Conservation (phyloP, 2,888 invertebrate genomes). For the Magallana nippona region DNA sequence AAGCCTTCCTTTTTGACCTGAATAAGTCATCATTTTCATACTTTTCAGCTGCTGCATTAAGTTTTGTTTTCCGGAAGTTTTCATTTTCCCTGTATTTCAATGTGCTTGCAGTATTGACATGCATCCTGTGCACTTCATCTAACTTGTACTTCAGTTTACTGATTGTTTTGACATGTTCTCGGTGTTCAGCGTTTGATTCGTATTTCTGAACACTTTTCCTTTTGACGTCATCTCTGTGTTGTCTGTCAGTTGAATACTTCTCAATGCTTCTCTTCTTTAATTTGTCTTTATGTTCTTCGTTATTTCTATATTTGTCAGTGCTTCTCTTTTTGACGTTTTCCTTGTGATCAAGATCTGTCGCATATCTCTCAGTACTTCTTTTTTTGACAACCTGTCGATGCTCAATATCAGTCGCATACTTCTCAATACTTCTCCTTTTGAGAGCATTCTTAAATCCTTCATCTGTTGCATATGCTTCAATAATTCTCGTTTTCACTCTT, state of each 20-base stretch:
- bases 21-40: not conserved
- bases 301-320: constrained; percentile 20
- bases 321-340: not conserved
- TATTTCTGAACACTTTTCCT: not conserved
- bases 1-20: too few species aligned
- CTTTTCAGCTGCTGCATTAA: constrained; percentile 1
- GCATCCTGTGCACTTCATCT: not conserved
- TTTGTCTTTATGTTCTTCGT: not conserved
- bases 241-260: not conserved
- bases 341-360: not conserved
- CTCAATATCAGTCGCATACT: not conserved
- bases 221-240: constrained; percentile 15
- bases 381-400: not conserved
- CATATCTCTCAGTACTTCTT: too few species aligned
- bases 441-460: not conserved
- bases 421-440: too few species aligned
- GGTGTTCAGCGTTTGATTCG: not conserved
- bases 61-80: not conserved
- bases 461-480: constrained; percentile 1
- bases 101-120: too few species aligned
- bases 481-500: constrained; percentile 4
- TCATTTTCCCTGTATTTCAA: not conserved
- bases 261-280: not conserved
- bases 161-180: too few species aligned
- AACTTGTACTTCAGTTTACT: not conserved